A percentile compares a stretch with the other conserved stretches of the same genome.
Evolutionary conservation across 2,113 vertebrate genomes (phyloP).

Genomic region (Myocastor coypus): DNA sequence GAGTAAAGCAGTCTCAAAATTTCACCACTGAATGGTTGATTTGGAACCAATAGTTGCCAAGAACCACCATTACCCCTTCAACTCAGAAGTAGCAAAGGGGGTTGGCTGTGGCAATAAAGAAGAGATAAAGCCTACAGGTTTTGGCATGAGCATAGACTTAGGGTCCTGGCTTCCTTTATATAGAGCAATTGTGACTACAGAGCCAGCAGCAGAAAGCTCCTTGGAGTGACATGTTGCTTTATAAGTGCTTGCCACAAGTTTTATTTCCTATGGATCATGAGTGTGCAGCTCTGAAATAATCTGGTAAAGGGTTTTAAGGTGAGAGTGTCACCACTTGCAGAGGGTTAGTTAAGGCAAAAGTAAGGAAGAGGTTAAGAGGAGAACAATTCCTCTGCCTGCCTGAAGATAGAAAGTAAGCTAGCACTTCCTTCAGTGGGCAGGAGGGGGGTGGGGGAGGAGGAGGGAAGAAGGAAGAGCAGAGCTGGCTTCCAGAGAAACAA

Average conservation of each 20-base stretch:
- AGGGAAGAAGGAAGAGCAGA: neutral
- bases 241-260: conserved; percentile 35
- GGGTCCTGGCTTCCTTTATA: conserved; percentile 58
- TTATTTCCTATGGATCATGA: neutral
- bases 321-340: neutral
- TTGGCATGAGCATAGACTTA: conserved; percentile 14
- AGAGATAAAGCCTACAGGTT: conserved; percentile 54
- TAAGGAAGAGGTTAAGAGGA: neutral
- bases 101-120: conserved; percentile 1
- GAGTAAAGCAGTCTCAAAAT: conserved; percentile 72
- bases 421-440: neutral
- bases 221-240: neutral
- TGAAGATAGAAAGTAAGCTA: conserved; percentile 49
- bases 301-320: conserved; percentile 44
- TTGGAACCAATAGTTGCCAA: conserved; percentile 64
- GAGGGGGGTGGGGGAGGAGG: neutral
- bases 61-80: conserved; percentile 62
- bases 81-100: conserved; percentile 45
- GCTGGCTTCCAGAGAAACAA: conserved; percentile 73
- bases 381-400: conserved; percentile 55
- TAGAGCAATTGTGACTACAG: neutral
- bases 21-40: conserved; percentile 80
- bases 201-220: neutral
- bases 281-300: conserved; percentile 13
- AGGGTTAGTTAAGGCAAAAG: conserved; percentile 43